Conservation (phyloP, 1,140 invertebrate species). For the Chironomus tepperi region DNA sequence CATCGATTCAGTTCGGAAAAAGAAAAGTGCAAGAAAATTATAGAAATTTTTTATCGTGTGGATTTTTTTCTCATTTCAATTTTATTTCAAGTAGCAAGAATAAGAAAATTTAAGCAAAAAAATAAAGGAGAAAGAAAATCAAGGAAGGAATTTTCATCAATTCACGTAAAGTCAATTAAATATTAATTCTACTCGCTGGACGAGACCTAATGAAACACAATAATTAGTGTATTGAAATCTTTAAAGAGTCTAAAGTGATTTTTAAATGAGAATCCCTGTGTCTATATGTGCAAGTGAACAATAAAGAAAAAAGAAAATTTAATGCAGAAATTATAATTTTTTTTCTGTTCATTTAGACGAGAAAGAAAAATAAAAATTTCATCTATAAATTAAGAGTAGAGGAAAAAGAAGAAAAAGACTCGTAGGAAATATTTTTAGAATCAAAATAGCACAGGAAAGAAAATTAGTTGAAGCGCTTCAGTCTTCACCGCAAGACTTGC, state of each 20-base stretch:
- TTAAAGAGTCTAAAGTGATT: too few relatives aligned
- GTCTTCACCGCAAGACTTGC: background rate
- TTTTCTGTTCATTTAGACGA: too few relatives aligned
- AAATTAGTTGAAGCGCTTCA: background rate
- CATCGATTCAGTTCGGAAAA: conserved; percentile 14
- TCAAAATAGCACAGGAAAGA: background rate
- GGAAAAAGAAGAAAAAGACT: background rate
- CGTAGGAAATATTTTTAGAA: conserved; percentile 3
- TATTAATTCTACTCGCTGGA: too few relatives aligned
- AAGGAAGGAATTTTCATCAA: background rate
- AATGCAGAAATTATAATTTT: background rate
- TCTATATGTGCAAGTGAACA: background rate
- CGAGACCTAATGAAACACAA: too few relatives aligned
- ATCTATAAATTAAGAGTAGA: background rate
- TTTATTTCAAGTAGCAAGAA: background rate
- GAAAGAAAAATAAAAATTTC: background rate
- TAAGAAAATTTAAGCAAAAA: background rate
- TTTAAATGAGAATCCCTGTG: too few relatives aligned
- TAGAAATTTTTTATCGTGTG: background rate
- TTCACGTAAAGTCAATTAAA: too few relatives aligned
- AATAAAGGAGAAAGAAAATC: background rate
- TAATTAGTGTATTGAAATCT: too few relatives aligned
- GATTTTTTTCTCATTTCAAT: background rate
- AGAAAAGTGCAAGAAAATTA: background rate
- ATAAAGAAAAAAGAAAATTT: background rate